These are phyloP conservation scores for Notothenia coriiceps DNA, from an alignment of 2,113 vertebrate species.

Conservation along the genomic window DNA sequence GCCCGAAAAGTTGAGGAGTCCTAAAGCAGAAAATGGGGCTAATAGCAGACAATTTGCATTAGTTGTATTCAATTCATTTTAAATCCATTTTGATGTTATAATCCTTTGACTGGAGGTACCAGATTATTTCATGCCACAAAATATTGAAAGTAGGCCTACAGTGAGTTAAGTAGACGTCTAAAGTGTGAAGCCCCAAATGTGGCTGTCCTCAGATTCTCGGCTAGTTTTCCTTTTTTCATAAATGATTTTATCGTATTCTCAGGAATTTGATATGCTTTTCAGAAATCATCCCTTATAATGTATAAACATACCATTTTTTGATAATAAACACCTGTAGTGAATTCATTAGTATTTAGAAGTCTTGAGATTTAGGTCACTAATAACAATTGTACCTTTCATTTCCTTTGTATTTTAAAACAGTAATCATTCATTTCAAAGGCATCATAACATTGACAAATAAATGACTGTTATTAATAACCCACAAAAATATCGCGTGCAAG, in stretches of 20 bases:
- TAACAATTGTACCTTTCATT: no score
- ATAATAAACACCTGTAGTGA: neutral
- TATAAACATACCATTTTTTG: neutral
- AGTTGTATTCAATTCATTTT: constrained; percentile 62
- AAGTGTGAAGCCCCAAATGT: neutral
- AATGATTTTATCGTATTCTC: neutral
- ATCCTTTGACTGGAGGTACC: constrained; percentile 52
- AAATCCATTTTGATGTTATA: constrained; percentile 61
- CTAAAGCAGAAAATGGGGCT: constrained; percentile 21
- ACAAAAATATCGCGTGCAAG: no score
- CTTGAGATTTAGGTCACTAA: no score
- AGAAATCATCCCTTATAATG: neutral
- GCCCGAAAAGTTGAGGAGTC: neutral
- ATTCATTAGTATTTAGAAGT: constrained; percentile 1
- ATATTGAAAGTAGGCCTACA: constrained; percentile 6
- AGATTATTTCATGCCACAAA: constrained; percentile 47
- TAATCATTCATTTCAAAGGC: constrained; percentile 22
- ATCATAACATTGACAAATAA: neutral
- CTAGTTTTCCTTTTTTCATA: neutral
- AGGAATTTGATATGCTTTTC: neutral
- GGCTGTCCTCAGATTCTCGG: neutral
- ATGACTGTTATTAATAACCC: no score
- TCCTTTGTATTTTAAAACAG: constrained; percentile 29
- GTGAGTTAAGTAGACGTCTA: neutral
- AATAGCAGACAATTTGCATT: constrained; percentile 59